Evolutionary conservation across 35 echinoderm and acorn worm species (phyloP).

Genomic region (Ophioderma brevispina): DNA sequence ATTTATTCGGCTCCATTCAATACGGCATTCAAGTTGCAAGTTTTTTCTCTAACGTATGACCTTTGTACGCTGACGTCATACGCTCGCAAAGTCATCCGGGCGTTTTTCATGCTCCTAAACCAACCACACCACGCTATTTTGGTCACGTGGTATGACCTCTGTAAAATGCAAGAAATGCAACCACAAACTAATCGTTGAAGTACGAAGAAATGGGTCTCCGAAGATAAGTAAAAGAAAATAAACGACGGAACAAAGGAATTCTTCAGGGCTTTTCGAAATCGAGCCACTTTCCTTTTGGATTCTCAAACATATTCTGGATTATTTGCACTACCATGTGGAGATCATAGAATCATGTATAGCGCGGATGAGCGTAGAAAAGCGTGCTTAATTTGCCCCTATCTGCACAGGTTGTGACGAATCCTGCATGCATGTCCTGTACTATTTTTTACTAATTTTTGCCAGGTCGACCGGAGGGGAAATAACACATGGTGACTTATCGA

Average conservation of each 20-base stretch:
- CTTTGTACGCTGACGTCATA: slow-evolving; percentile 44
- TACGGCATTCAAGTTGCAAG: too few relatives aligned
- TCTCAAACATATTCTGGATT: background rate
- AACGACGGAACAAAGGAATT: background rate
- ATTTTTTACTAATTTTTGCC: background rate
- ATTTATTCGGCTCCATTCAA: too few relatives aligned
- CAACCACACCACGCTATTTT: background rate
- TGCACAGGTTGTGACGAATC: background rate
- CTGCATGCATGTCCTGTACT: background rate
- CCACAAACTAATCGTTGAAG: slow-evolving; percentile 36
- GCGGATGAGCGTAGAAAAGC: slow-evolving; percentile 4
- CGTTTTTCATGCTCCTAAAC: slow-evolving; percentile 4
- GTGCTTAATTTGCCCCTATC: background rate
- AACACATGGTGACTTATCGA: background rate
- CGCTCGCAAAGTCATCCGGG: background rate
- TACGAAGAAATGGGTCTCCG: background rate
- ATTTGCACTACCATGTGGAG: background rate
- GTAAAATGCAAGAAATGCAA: slow-evolving; percentile 24
- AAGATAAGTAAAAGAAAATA: background rate
- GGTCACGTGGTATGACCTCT: slow-evolving; percentile 47
- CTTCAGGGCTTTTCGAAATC: background rate
- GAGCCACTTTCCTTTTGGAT: background rate
- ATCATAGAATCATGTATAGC: background rate
- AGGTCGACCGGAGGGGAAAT: background rate
- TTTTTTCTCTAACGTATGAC: slow-evolving; percentile 14